Conservation (phyloP, 2,888 invertebrate species). For the Cryptus armator region DNA sequence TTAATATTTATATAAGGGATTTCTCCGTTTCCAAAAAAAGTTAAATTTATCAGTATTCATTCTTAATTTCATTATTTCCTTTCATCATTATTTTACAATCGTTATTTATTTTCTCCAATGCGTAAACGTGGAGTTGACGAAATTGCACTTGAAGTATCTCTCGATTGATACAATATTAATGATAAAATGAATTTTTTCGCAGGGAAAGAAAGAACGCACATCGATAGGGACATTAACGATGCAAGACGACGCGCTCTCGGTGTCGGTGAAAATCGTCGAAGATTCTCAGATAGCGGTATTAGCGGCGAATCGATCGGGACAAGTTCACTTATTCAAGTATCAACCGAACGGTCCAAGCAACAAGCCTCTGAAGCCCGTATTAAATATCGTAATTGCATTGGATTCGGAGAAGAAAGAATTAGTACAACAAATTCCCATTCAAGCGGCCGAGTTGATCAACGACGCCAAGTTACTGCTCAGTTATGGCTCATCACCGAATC, state of each 20-base stretch:
- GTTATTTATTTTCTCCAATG: too few relatives aligned
- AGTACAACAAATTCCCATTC: conserved; percentile 87
- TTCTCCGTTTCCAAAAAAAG: too few relatives aligned
- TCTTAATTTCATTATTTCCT: too few relatives aligned
- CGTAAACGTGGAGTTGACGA: too few relatives aligned
- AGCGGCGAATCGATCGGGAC: conserved; percentile 91
- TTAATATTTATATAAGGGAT: too few relatives aligned
- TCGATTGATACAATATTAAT: conserved; percentile 12
- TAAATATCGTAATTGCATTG: conserved; percentile 88
- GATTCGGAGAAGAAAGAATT: conserved; percentile 85
- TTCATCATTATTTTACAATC: too few relatives aligned
- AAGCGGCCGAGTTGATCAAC: conserved; percentile 82
- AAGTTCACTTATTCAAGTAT: conserved; percentile 92
- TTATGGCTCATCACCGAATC: conserved; percentile 77
- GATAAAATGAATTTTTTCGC: conserved; percentile 37
- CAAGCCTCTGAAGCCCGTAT: conserved; percentile 89
- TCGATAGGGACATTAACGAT: conserved; percentile 88
- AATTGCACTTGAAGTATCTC: conserved; percentile 2
- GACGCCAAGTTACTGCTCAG: conserved; percentile 79
- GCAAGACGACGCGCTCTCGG: conserved; percentile 89
- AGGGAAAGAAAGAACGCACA: conserved; percentile 85
- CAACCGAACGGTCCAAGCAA: conserved; percentile 90
- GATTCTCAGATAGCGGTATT: conserved; percentile 86
- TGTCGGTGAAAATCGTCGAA: conserved; percentile 86
- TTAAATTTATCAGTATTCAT: too few relatives aligned